These are phyloP conservation scores for Meandrusa payeni DNA, from an alignment of 2,888 invertebrate genomes.

Conservation along the genomic window DNA sequence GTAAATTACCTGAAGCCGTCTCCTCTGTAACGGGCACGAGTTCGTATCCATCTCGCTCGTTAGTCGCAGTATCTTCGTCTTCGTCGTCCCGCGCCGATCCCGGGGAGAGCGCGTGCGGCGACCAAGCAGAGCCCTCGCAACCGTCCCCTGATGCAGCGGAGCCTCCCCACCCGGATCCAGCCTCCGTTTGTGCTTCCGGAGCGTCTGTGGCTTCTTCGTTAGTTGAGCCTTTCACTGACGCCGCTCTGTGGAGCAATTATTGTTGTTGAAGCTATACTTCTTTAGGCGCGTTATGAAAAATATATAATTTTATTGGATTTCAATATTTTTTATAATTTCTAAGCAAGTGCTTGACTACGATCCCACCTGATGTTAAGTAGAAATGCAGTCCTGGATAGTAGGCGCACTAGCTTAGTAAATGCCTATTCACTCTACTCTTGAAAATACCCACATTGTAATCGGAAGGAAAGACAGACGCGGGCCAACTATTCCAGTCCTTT, in stretches of 20 bases:
- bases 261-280: too few relatives aligned
- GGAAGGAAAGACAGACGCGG: too few relatives aligned
- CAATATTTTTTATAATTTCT: too few relatives aligned
- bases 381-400: too few relatives aligned
- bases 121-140: conserved; percentile 43
- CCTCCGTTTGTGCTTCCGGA: conserved; percentile 29
- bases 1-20: conserved; percentile 37
- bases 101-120: conserved; percentile 64
- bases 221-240: conserved; percentile 52
- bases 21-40: conserved; percentile 53
- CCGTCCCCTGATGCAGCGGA: conserved; percentile 21
- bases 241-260: conserved; percentile 50
- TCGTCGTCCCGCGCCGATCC: conserved; percentile 58
- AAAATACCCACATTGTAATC: too few relatives aligned
- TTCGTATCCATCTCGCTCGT: conserved; percentile 39
- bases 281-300: too few relatives aligned
- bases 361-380: too few relatives aligned
- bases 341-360: too few relatives aligned
- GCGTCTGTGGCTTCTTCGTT: conserved; percentile 38
- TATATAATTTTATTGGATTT: too few relatives aligned
- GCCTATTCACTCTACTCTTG: too few relatives aligned
- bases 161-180: conserved; percentile 26
- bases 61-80: conserved; percentile 34
- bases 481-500: too few relatives aligned
- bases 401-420: too few relatives aligned